These are phyloP conservation scores for Gryllus longicercus DNA, from an alignment of 2,888 invertebrate genomes.

Conservation along the genomic window DNA sequence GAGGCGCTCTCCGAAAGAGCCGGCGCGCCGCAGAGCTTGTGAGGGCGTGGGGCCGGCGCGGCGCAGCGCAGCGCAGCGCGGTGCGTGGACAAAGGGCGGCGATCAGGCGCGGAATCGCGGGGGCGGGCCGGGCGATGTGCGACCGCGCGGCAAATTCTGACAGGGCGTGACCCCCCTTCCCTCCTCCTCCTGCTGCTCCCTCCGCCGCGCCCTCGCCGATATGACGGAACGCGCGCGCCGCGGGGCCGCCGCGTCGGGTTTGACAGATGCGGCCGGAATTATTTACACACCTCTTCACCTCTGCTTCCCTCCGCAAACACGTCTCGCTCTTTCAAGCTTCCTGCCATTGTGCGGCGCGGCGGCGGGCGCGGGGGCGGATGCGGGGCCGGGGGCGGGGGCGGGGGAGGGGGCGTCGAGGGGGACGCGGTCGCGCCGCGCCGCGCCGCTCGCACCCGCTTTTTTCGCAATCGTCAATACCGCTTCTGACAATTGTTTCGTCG, in stretches of 20 bases:
- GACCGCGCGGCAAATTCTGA: too few species aligned
- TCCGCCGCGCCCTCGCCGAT: background rate
- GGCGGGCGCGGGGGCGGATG: background rate
- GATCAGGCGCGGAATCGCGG: too few species aligned
- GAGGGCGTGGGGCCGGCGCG: too few species aligned
- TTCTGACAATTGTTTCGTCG: slow-evolving; percentile 6
- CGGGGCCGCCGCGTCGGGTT: background rate
- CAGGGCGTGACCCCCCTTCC: background rate
- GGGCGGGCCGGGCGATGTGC: too few species aligned
- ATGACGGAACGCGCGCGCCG: background rate
- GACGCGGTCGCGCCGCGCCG: background rate
- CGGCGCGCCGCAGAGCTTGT: too few species aligned
- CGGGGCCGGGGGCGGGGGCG: background rate
- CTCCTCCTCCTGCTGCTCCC: background rate
- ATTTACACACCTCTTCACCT: slow-evolving; percentile 17
- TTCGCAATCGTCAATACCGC: slow-evolving; percentile 5
- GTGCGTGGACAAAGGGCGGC: too few species aligned
- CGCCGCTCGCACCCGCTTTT: background rate
- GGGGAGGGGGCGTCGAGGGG: background rate
- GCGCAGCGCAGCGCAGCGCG: too few species aligned
- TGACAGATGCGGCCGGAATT: slow-evolving; percentile 17
- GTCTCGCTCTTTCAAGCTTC: slow-evolving; percentile 17
- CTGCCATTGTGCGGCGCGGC: background rate
- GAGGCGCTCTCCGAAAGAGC: too few species aligned
- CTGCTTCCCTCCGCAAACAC: slow-evolving; percentile 5